Base-by-base conservation (phyloP, 1,140 invertebrate genomes). In the Armadillidium nasatum region DNA sequence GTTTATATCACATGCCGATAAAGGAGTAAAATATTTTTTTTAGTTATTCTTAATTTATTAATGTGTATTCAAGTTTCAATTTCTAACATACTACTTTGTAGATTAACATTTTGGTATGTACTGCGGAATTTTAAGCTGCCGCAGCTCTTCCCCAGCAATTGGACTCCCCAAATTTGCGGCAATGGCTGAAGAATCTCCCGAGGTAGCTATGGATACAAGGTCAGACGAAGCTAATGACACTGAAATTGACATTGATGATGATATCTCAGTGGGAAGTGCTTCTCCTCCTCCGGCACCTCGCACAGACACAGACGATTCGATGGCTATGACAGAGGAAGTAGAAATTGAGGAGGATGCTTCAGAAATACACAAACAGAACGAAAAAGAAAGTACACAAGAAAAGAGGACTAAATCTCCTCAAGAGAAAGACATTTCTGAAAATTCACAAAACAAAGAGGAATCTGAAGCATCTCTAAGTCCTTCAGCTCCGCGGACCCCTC, bases 401-500 rank as follows among this genome's bases (percentile, higher is more conserved):
- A 60, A 60, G 50, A 60, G 50, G 7, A 60, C 11, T 13, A 60
- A 60, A 60, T 60, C 50, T 19, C 50, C 11, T 13, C 50, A 60
- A 60, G 50, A 60, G 50, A 60, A 60, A 60, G 50, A 60, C 50
- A 4, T 19, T 60, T 19, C 50, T 1, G 50, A 13, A 60, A 60
- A 19, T 60, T 19, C 50, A 2, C 50, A 60, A 60, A 13, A 60
- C 7, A 60, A 60, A 19, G 50, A 60, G 1, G 50, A 19, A 15
- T 60, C 50, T 60, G 50, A 60, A 60, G 11, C 2, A 13, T 60
- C 50, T 60, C 19, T 60, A 2, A 60, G 50, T 7, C 50, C 50
- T 60, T 60, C 50, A 60, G 50, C 50, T 7, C 50, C 50, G 19
- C 68, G 79, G 7, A 73, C 77, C 7, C 79, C 77, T 2, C 79